These are phyloP conservation scores for Bombus terrestris DNA, from an alignment of 1,140 invertebrate species.

Conservation along the genomic window DNA sequence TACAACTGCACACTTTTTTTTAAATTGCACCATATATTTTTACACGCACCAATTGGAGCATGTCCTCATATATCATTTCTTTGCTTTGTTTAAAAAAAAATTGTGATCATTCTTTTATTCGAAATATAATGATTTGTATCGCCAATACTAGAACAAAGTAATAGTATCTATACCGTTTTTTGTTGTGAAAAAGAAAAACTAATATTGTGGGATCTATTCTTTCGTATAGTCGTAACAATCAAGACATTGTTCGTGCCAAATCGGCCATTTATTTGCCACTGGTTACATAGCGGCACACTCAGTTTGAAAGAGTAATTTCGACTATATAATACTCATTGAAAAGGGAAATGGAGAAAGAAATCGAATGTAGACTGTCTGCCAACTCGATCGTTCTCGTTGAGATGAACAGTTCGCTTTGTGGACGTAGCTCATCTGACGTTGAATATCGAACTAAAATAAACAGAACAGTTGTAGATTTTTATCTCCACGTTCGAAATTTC, in stretches of 20 bases:
- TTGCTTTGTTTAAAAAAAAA: background rate
- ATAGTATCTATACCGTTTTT: background rate
- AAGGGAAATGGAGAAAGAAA: background rate
- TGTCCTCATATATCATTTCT: background rate
- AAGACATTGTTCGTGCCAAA: conserved; percentile 5
- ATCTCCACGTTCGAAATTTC: background rate
- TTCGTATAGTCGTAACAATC: background rate
- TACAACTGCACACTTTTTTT: too few species aligned
- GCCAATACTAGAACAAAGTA: background rate
- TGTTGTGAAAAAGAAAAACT: background rate
- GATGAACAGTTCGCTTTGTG: background rate
- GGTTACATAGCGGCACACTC: background rate
- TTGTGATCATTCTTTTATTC: too few species aligned
- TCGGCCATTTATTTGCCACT: background rate
- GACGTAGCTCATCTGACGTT: background rate
- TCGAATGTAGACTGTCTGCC: background rate
- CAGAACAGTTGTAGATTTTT: background rate
- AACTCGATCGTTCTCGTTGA: conserved; percentile 10
- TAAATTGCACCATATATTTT: too few species aligned
- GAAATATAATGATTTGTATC: background rate
- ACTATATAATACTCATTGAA: conserved; percentile 1
- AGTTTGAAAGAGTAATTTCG: background rate
- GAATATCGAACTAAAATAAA: background rate
- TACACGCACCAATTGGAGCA: too few species aligned
- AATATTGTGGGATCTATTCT: background rate